Evolutionary conservation across 2,888 invertebrate genomes (phyloP).

Genomic region (Ormyrus rosae): DNA sequence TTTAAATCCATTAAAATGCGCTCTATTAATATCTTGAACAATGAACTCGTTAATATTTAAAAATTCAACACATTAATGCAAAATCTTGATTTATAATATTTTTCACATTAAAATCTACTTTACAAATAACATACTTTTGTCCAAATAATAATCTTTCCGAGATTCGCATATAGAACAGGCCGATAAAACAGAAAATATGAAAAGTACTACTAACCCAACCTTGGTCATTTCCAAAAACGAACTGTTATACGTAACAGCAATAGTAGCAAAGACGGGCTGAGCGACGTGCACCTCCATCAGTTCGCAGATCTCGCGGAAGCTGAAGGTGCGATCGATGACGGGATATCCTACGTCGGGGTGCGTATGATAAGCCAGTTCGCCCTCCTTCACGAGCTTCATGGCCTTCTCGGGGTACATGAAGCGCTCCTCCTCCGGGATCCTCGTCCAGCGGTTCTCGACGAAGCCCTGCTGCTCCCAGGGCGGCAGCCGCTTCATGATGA

Average conservation of each 20-base stretch:
- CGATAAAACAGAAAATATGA: neutral
- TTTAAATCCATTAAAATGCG: too few relatives aligned
- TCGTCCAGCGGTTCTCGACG: slow-evolving; percentile 59
- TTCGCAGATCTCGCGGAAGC: slow-evolving; percentile 66
- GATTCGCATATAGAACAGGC: neutral
- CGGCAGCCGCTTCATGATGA: slow-evolving; percentile 51
- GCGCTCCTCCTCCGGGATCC: slow-evolving; percentile 62
- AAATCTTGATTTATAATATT: neutral
- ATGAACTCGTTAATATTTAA: slow-evolving; percentile 44
- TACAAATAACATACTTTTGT: neutral
- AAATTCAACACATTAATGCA: slow-evolving; percentile 16
- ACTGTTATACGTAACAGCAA: slow-evolving; percentile 62
- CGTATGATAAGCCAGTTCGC: slow-evolving; percentile 68
- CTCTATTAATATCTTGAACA: too few relatives aligned
- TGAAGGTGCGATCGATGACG: slow-evolving; percentile 64
- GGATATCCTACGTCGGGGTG: slow-evolving; percentile 68
- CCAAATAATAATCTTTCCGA: neutral
- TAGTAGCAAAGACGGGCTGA: slow-evolving; percentile 43
- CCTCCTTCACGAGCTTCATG: slow-evolving; percentile 63
- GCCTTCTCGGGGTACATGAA: slow-evolving; percentile 64
- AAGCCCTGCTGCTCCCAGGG: slow-evolving; percentile 63
- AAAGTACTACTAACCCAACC: slow-evolving; percentile 11
- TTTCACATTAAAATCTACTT: neutral
- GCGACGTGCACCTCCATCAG: slow-evolving; percentile 67
- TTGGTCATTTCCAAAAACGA: slow-evolving; percentile 34